Evolutionary conservation across 1,140 invertebrate species (phyloP).

Genomic region (Argopecten irradians): DNA sequence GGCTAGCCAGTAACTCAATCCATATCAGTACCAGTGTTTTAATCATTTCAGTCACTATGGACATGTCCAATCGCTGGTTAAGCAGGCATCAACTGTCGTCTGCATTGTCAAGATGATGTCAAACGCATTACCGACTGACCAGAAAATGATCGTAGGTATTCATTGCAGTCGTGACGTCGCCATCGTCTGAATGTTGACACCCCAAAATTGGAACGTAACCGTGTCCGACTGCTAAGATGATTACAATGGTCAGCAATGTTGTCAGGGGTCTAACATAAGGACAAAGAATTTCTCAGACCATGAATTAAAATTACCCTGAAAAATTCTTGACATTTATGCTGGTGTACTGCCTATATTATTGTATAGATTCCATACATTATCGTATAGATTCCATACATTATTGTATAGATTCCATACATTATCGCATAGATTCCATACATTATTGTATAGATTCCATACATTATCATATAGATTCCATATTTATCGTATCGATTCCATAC

Average conservation of each 20-base stretch:
- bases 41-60: constrained; percentile 3
- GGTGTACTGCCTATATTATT: neutral
- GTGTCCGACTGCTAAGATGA: neutral
- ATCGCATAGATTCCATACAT: no score
- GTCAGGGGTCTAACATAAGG: neutral
- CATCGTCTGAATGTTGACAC: neutral
- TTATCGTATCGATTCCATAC: no score
- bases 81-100: constrained; percentile 4
- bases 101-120: constrained; percentile 21
- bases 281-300: neutral
- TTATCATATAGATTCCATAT: no score
- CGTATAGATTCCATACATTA: no score
- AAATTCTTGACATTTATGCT: neutral
- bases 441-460: no score
- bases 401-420: no score
- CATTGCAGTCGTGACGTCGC: neutral
- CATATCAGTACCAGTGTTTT: neutral
- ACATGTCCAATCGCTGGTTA: neutral
- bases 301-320: neutral
- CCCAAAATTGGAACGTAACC: neutral
- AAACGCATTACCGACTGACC: neutral
- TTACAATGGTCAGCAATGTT: neutral
- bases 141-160: constrained; percentile 10
- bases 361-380: neutral
- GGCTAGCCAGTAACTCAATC: neutral